Evolutionary conservation across 2,888 invertebrate genomes (phyloP).

Genomic region (Metellina segmentata): DNA sequence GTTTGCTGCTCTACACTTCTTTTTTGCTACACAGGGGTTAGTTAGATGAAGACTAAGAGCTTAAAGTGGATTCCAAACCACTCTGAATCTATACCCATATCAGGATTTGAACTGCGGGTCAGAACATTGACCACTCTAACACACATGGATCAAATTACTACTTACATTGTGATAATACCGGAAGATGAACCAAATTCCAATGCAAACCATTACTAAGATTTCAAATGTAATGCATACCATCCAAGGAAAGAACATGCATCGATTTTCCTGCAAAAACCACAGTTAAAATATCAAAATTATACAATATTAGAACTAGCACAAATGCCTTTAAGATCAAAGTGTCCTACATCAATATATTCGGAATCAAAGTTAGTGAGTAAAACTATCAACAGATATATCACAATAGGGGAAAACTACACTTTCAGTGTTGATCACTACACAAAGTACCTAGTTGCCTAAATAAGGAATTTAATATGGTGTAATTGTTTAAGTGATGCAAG

Average conservation of each 20-base stretch:
- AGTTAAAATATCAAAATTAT: no score
- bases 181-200: conserved; percentile 91
- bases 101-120: neutral
- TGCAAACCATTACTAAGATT: conserved; percentile 88
- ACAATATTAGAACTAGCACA: no score
- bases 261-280: conserved; percentile 83
- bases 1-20: neutral
- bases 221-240: conserved; percentile 86
- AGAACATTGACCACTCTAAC: neutral
- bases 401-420: no score
- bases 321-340: no score
- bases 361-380: no score
- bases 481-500: no score
- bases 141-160: conserved; percentile 78
- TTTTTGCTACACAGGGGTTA: neutral
- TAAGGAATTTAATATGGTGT: no score
- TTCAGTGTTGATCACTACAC: no score
- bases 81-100: neutral
- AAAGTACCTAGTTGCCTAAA: no score
- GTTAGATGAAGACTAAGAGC: neutral
- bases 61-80: neutral
- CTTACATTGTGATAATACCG: conserved; percentile 96
- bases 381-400: no score
- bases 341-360: no score
- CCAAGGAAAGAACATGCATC: conserved; percentile 93